Conservation (phyloP, 2,113 vertebrate species). For the Larimichthys polyactis region DNA sequence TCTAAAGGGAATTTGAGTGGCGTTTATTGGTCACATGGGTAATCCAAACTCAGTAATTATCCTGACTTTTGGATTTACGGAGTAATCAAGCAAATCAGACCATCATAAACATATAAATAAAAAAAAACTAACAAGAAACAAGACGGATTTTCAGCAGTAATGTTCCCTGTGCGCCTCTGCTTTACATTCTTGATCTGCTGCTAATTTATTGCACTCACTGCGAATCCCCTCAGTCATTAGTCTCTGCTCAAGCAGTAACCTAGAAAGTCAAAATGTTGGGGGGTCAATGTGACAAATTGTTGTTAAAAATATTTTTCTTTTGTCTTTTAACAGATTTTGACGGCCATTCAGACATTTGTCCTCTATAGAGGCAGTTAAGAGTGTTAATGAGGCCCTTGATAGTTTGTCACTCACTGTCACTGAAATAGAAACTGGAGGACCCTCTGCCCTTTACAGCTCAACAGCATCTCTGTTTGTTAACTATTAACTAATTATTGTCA, state of each 20-base stretch:
- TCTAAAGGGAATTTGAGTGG: not conserved
- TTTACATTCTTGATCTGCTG: not conserved
- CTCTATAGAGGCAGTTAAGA: not conserved
- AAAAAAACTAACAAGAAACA: not conserved
- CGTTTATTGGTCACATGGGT: not conserved
- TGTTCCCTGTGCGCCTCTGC: not conserved
- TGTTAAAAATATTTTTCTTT: not conserved
- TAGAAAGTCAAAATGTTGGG: not conserved
- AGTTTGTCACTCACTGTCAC: slow-evolving; percentile 2
- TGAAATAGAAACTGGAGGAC: slow-evolving; percentile 12
- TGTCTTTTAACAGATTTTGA: not conserved
- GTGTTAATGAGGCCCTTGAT: slow-evolving; percentile 7
- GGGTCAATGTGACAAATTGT: no score
- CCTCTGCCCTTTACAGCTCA: not conserved
- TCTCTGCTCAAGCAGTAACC: not conserved
- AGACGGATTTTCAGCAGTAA: not conserved
- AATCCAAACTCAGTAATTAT: not conserved
- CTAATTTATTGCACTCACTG: not conserved
- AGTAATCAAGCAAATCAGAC: not conserved
- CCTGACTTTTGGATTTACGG: not conserved
- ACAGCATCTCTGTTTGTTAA: slow-evolving; percentile 37
- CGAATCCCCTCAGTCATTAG: not conserved
- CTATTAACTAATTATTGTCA: not conserved
- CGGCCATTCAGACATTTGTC: not conserved
- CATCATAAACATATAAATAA: not conserved